Evolutionary conservation across 2,797 vertebrate genomes (phyloP).

Genomic region (Cacajao melanocephalus): DNA sequence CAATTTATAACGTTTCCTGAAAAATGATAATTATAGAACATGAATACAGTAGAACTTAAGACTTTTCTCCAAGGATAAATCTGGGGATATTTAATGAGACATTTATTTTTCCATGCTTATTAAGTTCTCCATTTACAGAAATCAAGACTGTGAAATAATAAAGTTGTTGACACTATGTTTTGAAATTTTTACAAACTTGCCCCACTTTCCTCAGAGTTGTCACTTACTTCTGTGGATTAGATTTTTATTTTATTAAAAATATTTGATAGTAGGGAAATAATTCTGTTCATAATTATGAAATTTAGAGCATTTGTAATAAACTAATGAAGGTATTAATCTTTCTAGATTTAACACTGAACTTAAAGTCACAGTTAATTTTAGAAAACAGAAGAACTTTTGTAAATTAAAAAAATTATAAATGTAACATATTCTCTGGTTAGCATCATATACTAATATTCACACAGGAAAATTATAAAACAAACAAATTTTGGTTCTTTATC

Average conservation of each 20-base stretch:
- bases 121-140: slow-evolving; percentile 5
- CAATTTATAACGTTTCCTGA: slow-evolving; percentile 40
- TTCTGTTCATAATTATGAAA: slow-evolving; percentile 19
- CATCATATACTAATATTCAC: background rate
- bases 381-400: background rate
- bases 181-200: slow-evolving; percentile 18
- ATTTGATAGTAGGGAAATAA: slow-evolving; percentile 3
- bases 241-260: slow-evolving; percentile 34
- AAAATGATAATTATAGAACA: background rate
- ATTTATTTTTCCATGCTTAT: slow-evolving; percentile 49
- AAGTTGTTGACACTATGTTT: slow-evolving; percentile 2
- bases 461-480: slow-evolving; percentile 45
- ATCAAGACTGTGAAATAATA: slow-evolving; percentile 14
- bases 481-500: background rate
- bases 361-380: slow-evolving; percentile 50
- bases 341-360: slow-evolving; percentile 34
- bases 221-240: background rate
- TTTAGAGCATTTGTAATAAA: slow-evolving; percentile 38
- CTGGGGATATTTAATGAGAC: slow-evolving; percentile 30
- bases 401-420: slow-evolving; percentile 30
- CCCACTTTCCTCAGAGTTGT: background rate
- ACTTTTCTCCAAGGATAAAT: slow-evolving; percentile 55
- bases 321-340: background rate
- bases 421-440: background rate
- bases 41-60: slow-evolving; percentile 6